These are phyloP conservation scores for Meteorus colon DNA, from an alignment of 2,888 invertebrate genomes.

Conservation along the genomic window DNA sequence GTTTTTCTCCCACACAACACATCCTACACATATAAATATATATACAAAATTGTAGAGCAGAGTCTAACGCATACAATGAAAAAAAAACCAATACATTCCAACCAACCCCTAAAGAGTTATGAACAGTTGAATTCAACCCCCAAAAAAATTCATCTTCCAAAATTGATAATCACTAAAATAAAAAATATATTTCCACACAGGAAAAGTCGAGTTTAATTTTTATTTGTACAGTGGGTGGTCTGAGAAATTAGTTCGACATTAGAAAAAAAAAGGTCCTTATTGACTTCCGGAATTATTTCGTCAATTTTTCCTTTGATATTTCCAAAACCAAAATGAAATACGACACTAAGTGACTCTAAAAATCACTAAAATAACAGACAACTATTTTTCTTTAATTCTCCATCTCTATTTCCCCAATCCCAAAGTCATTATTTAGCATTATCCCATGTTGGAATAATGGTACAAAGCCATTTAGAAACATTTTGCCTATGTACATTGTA, in stretches of 20 bases:
- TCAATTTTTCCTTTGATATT: background rate
- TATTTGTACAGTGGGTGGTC: background rate
- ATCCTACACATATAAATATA: too few relatives aligned
- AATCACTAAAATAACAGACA: background rate
- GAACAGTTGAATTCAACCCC: too few relatives aligned
- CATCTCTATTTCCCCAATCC: background rate
- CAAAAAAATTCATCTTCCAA: too few relatives aligned
- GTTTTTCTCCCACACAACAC: too few relatives aligned
- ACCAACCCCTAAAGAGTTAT: too few relatives aligned
- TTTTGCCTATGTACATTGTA: background rate
- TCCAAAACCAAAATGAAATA: background rate
- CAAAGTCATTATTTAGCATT: background rate
- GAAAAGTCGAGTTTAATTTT: too few relatives aligned
- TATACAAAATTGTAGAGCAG: too few relatives aligned
- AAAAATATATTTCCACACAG: too few relatives aligned
- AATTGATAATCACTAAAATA: too few relatives aligned
- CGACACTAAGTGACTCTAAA: background rate
- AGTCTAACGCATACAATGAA: too few relatives aligned
- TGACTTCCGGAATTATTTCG: background rate
- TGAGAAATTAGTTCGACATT: background rate
- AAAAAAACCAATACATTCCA: too few relatives aligned
- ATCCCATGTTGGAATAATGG: background rate
- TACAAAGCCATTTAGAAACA: constrained; percentile 7
- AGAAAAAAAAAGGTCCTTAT: background rate
- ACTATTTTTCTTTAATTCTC: background rate